These are phyloP conservation scores for Eristalis tenax DNA, from an alignment of 2,888 invertebrate genomes.

Conservation along the genomic window DNA sequence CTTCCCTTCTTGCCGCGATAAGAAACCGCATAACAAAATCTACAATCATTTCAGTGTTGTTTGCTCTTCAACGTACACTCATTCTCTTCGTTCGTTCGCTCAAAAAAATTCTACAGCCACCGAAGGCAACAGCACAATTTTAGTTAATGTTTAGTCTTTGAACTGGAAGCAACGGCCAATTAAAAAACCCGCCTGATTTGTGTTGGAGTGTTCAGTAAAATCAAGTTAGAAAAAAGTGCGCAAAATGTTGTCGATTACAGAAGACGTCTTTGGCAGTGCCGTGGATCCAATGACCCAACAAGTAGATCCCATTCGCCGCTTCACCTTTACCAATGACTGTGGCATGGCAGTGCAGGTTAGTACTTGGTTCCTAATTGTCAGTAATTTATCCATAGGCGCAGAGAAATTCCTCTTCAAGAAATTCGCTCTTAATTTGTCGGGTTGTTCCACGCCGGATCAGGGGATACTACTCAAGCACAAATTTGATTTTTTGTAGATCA, in stretches of 20 bases:
- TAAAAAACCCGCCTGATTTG: not conserved
- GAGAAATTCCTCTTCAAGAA: not conserved
- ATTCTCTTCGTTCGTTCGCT: not conserved
- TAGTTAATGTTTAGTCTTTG: not conserved
- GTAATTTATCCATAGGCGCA: not conserved
- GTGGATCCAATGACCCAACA: conserved; percentile 77
- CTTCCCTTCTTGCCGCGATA: conserved; percentile 7
- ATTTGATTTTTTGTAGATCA: not conserved
- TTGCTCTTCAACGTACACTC: not conserved
- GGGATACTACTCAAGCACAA: not conserved
- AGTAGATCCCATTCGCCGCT: conserved; percentile 76
- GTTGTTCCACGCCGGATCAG: not conserved
- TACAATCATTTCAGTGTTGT: not conserved
- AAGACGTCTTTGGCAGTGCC: conserved; percentile 79
- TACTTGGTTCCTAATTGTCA: not conserved
- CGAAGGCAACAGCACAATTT: not conserved
- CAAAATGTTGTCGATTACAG: conserved; percentile 76
- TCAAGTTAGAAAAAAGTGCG: not conserved
- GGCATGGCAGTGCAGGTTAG: conserved; percentile 77
- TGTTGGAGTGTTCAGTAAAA: not conserved
- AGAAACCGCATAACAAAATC: not conserved
- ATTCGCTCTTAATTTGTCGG: no score
- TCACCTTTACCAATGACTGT: conserved; percentile 76
- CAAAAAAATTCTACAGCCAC: not conserved
- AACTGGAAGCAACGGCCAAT: not conserved